These are phyloP conservation scores for Spodoptera frugiperda DNA, from an alignment of 1,140 invertebrate genomes.

Conservation along the genomic window DNA sequence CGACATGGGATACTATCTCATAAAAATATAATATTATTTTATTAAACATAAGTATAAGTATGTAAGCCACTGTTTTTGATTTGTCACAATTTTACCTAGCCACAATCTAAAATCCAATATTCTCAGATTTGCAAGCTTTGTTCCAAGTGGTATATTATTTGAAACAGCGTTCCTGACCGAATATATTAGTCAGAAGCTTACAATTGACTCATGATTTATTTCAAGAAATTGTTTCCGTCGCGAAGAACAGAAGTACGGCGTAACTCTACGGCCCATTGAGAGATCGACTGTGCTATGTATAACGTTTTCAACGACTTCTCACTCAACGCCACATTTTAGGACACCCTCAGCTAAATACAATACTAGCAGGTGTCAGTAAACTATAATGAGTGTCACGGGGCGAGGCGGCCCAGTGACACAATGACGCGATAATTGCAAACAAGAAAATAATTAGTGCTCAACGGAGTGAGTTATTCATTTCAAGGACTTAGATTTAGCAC, in stretches of 20 bases:
- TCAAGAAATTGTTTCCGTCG: background rate
- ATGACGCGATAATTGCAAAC: constrained; percentile 24
- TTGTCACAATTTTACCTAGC: no score
- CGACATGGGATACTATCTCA: background rate
- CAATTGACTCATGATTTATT: constrained; percentile 33
- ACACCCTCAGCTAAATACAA: constrained; percentile 20
- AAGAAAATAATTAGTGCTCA: constrained; percentile 4
- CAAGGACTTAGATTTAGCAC: no score
- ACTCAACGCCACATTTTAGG: constrained; percentile 27
- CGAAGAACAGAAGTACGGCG: background rate
- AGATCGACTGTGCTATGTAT: constrained; percentile 25
- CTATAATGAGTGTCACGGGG: constrained; percentile 17
- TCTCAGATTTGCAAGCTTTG: no score
- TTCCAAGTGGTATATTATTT: background rate
- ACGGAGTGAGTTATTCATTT: no score
- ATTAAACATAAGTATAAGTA: no score
- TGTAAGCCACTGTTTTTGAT: no score
- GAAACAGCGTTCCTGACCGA: background rate
- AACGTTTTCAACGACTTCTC: constrained; percentile 8
- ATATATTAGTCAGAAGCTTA: constrained; percentile 23
- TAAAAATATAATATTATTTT: constrained; percentile 7
- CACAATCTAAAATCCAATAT: no score
- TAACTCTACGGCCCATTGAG: constrained; percentile 18
- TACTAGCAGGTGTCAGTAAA: constrained; percentile 24
- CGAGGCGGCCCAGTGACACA: constrained; percentile 20